Evolutionary conservation across 2,888 invertebrate species (phyloP), one percentile per base, ranked within the genome.

Genomic region (Andricus quercusramuli): DNA sequence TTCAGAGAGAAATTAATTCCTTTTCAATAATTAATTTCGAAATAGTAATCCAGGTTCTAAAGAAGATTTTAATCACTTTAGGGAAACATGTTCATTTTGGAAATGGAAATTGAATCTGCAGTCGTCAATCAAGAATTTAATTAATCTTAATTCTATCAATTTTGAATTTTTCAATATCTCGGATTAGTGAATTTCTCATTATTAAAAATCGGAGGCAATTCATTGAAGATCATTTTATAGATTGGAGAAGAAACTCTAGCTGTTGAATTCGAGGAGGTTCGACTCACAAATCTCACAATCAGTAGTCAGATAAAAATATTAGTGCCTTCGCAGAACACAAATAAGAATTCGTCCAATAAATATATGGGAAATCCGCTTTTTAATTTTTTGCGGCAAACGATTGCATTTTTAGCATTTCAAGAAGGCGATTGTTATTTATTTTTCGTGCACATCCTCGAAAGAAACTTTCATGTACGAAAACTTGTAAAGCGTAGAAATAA

Each of bases 221-320:
- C 79, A 82, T 78, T 47, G 82, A 77, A 78, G 81, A 77, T 83
- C 82, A 87, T 90, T 89, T 90, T 90, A 84, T 91, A 90, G 91
- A 90, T 90, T 87, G 89, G 86, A 88, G 89, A 86, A 89, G 90
- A 89, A 88, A 90, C 87, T 90, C 89, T 83, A 89, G 87, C 87
- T 86, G 85, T 86, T 89, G 88, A 90, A 83, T 83, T 82, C 86
- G 17, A 82, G 82, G 86, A 85, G 80, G 81, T 83, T 86, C 86
- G 83, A 70, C 74, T 74, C 51, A 56, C 9, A 56, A 56, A 56
- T 56, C 56, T 56, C 20, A 56, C 11, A 56, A 56, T 56, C 56
- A 13, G 56, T 74, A 74, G 74, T 74, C 74, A 74, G 56, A 74
- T 74, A 51, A 74, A 74, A 74, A 17, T 51, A 74, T 74, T 74